Base-by-base conservation (phyloP, 37 sponge, comb jelly and placozoan species). In the Mnemiopsis leidyi region DNA sequence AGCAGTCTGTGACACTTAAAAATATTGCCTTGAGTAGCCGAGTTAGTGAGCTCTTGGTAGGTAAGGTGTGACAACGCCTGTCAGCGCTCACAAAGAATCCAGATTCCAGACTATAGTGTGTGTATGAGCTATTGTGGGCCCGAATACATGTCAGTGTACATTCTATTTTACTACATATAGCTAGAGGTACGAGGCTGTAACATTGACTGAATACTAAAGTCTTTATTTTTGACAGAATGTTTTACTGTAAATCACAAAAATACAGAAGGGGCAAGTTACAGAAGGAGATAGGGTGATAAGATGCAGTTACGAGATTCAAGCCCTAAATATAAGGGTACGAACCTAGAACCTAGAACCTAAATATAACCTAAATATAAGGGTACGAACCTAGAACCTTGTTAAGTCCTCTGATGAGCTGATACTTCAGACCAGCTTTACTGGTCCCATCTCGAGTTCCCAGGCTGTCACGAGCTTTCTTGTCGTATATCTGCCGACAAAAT, bases 281-380 rank as follows among this genome's bases (percentile, higher is more conserved):
- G n/a, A n/a, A n/a, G n/a, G n/a, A n/a, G n/a, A n/a, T n/a, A n/a
- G n/a, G n/a, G n/a, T n/a, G n/a, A n/a, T n/a, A n/a, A n/a, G n/a
- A n/a, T n/a, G n/a, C n/a, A n/a, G n/a, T n/a, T n/a, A n/a, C n/a
- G n/a, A n/a, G n/a, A n/a, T n/a, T n/a, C n/a, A n/a, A n/a, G n/a
- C n/a, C 68, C 20, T 13, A 67, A 67, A 67, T 20, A 67, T 67
- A 67, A 67, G 13, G 68, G 75, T 18, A 48, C 61, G 73, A 29
- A 71, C 73, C 73, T 71, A 71, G 73, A 28, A 71, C 30, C 20
- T 71, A n/a, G 30, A n/a, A n/a, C n/a, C n/a, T n/a, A n/a, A n/a
- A n/a, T 67, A 67, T 67, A 67, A 67, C 68, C 20, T 13, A 67
- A 67, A 67, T 20, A 67, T 67, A 67, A 67, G 13, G 68, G 75